Base-by-base conservation (phyloP, 2,113 vertebrate species). In the Neogale vison region DNA sequence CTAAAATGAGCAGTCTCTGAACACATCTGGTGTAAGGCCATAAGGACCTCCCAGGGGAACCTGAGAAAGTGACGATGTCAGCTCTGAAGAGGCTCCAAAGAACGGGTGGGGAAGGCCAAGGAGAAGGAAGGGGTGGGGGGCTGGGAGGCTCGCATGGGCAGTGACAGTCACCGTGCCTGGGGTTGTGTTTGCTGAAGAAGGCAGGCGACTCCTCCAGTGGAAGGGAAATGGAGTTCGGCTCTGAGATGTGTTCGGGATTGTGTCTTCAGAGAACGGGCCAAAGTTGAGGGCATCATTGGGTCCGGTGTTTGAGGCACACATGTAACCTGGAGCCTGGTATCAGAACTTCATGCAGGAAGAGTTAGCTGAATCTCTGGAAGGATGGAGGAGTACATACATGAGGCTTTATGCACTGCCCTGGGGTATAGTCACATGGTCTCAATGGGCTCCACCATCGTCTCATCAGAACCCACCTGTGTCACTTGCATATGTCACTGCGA, bases 221-320 rank as follows among this genome's bases (percentile, higher is more conserved):
- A 7, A 47, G 34, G 34, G 21, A 21, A 4, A 10, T 50, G 26
- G 34, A 29, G 24, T 6, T 4, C 2, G 6, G 65, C 29, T 85
- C 57, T 92, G 57, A 31, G 26, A 57, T 17, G 31, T 50, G 14
- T 29, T 90, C 20, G 6, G 3, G 69, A 74, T 13, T 59, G 7
- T 39, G 34, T 47, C 67, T 61, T 82, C 45, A 86, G 45, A 76
- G 24, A 71, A 0, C 14, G 74, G 83, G 34, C 45, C 71, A 13
- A 3, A 31, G 67, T n/a, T 42, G 72, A 61, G 63, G 52, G 21
- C 36, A 31, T 18, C 76, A 21, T 13, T 3, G 24, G 47, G 23
- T 24, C 20, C n/a, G 7, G 36, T 31, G 1, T 7, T 17, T 3
- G 29, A 71, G 10, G 7, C 14, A 42, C 1, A 18, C 45, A 4